Percentiles rank a stretch among this genome's conserved stretches.
Evolutionary conservation across 2,113 vertebrate genomes (phyloP).

Genomic region (Chloebia gouldiae): DNA sequence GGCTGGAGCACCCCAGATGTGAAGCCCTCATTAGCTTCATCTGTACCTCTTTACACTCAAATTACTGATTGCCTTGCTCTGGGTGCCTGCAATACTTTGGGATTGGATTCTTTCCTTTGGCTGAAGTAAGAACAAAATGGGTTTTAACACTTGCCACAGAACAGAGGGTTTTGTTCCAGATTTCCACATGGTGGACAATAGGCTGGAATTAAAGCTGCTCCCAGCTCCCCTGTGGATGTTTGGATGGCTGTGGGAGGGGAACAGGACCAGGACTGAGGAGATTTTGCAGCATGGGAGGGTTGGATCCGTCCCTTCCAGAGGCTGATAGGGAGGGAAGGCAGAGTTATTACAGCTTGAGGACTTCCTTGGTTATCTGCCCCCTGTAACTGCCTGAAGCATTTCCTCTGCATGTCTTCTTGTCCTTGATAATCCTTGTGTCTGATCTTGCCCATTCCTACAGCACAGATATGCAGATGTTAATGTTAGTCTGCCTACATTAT

Average conservation of each 20-base stretch:
- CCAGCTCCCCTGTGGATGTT: accelerated
- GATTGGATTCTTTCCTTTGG: neutral
- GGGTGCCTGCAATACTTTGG: neutral
- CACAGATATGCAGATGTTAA: neutral
- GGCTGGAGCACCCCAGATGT: neutral
- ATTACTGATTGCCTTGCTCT: neutral
- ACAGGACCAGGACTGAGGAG: neutral
- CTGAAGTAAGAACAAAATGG: neutral
- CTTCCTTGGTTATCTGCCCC: neutral
- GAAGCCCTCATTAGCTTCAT: neutral
- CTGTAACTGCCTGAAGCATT: neutral
- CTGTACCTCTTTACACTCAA: neutral
- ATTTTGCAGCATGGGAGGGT: neutral
- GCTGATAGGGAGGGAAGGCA: neutral
- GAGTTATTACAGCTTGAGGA: neutral
- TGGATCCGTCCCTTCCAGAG: neutral
- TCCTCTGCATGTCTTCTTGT: neutral
- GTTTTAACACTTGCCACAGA: neutral
- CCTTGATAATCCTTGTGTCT: neutral
- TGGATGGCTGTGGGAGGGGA: neutral
- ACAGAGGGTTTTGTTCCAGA: neutral
- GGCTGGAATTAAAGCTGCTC: neutral
- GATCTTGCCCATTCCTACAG: neutral
- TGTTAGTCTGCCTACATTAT: neutral
- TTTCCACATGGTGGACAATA: neutral